These are phyloP conservation scores for Turnix velox DNA, from an alignment of 2,113 vertebrate species.

Conservation along the genomic window DNA sequence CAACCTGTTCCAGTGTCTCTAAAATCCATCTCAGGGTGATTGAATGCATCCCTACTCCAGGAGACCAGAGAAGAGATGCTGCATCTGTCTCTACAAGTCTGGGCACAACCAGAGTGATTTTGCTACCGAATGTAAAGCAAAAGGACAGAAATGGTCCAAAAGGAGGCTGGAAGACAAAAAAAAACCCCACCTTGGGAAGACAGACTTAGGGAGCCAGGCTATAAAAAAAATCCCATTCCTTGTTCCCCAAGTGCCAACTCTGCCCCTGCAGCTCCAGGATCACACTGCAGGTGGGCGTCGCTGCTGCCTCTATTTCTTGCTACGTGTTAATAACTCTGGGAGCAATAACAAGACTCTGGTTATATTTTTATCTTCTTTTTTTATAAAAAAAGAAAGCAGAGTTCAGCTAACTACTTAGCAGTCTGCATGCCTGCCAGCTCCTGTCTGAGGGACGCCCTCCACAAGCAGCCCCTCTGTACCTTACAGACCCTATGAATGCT, in stretches of 20 bases:
- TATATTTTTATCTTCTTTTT: not conserved
- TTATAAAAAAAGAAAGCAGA: not conserved
- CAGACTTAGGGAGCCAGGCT: not conserved
- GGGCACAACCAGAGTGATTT: not conserved
- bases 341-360: not conserved
- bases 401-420: not conserved
- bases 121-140: not conserved
- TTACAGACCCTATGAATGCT: accelerated
- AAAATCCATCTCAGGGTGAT: too few species aligned
- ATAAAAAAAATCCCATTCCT: constrained; percentile 11
- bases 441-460: not conserved
- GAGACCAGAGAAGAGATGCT: not conserved
- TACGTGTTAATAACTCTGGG: not conserved
- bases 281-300: not conserved
- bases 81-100: not conserved
- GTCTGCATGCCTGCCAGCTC: too few species aligned
- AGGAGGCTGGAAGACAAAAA: not conserved
- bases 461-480: not conserved
- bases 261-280: constrained; percentile 10
- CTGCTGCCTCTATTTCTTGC: constrained; percentile 40
- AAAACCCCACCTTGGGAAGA: not conserved
- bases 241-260: not conserved
- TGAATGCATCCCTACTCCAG: too few species aligned
- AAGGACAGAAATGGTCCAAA: not conserved
- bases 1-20: too few species aligned